Conservation (phyloP, 2,888 invertebrate species). For the Chloroclystis v-ata region DNA sequence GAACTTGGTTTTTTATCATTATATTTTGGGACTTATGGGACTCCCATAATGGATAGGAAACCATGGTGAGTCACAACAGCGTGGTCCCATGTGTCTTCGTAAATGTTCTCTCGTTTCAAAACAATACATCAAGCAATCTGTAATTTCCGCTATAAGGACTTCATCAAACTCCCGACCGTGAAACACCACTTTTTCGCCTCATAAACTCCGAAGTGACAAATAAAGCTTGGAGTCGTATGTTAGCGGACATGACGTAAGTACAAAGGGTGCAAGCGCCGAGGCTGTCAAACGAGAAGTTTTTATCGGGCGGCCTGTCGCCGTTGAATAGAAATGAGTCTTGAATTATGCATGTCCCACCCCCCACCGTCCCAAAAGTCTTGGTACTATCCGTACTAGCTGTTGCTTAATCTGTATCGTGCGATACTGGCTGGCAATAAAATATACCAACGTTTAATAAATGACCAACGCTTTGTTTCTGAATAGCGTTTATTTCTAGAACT, state of each 20-base stretch:
- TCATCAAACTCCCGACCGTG: too few relatives aligned
- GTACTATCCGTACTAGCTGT: slow-evolving; percentile 42
- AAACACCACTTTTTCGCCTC: neutral
- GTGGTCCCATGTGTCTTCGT: too few relatives aligned
- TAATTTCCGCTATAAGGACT: too few relatives aligned
- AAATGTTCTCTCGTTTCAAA: too few relatives aligned
- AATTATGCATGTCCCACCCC: slow-evolving; percentile 69
- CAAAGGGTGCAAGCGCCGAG: slow-evolving; percentile 75
- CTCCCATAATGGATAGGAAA: too few relatives aligned
- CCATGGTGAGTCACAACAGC: too few relatives aligned
- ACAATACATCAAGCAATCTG: too few relatives aligned
- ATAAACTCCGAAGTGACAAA: slow-evolving; percentile 42
- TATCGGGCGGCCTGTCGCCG: slow-evolving; percentile 72
- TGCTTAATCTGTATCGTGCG: slow-evolving; percentile 8
- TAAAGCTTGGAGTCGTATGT: slow-evolving; percentile 35
- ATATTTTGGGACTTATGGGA: too few relatives aligned
- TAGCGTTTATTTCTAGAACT: too few relatives aligned
- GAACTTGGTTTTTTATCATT: too few relatives aligned
- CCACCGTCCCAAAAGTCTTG: slow-evolving; percentile 49
- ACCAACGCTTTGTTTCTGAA: too few relatives aligned
- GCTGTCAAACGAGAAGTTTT: slow-evolving; percentile 77
- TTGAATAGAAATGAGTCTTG: slow-evolving; percentile 76
- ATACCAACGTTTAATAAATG: neutral
- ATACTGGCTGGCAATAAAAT: neutral
- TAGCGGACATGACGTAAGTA: slow-evolving; percentile 55